phyloP scores from a whole-genome alignment of 2,113 vertebrate species.

The Casuarius casuarius region DNA sequence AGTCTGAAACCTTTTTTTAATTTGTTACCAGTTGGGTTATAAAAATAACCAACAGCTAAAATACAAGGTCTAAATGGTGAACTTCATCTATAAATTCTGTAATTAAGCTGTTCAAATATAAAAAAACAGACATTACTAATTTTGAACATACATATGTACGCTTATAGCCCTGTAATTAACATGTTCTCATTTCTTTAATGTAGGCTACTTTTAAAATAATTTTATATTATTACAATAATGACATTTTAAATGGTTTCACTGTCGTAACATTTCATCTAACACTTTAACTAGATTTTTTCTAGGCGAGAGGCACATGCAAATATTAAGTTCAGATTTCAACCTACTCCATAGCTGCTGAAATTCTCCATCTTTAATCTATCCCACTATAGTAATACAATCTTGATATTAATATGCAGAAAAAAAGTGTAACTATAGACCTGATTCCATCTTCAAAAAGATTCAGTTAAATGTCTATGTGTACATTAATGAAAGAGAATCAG shows the following conservation, averaged over 20 bases:
- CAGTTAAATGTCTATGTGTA: neutral
- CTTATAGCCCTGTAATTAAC: neutral
- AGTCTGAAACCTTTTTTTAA: neutral
- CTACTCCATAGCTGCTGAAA: neutral
- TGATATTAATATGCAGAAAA: neutral
- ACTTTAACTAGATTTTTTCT: neutral
- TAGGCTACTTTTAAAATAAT: neutral
- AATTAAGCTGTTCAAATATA: neutral
- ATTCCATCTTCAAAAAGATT: neutral
- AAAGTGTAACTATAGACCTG: neutral
- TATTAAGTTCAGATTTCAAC: neutral
- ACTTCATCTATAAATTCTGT: neutral
- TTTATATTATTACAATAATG: neutral
- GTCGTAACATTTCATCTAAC: neutral
- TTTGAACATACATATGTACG: neutral
- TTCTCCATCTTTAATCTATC: neutral
- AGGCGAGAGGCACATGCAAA: neutral
- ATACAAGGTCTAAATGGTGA: neutral
- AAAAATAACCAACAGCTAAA: neutral
- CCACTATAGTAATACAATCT: neutral
- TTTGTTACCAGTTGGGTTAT: neutral
- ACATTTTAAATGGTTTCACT: neutral
- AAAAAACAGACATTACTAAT: neutral
- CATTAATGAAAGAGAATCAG: neutral
- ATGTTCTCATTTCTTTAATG: neutral